Evolutionary conservation across 1,140 invertebrate genomes (phyloP).

Genomic region (Cotesia typhae): DNA sequence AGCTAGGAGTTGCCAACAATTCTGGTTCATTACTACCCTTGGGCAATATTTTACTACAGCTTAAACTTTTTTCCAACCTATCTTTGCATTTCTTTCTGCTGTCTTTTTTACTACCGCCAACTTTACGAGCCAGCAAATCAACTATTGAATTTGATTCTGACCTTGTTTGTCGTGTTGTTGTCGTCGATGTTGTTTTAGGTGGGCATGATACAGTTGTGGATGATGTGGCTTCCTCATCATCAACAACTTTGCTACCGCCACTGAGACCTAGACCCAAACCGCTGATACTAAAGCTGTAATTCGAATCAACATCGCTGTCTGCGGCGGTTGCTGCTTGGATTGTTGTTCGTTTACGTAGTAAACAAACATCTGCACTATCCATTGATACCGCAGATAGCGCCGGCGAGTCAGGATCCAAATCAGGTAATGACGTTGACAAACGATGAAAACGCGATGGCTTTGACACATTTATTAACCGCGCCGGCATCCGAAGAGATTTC

Average conservation of each 20-base stretch:
- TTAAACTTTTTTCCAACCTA: slow-evolving; percentile 44
- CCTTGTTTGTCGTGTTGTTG: slow-evolving; percentile 40
- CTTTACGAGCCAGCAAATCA: slow-evolving; percentile 73
- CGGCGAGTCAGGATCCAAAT: slow-evolving; percentile 76
- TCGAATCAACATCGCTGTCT: slow-evolving; percentile 75
- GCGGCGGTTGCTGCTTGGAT: slow-evolving; percentile 49
- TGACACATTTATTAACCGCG: slow-evolving; percentile 79
- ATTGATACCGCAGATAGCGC: slow-evolving; percentile 68
- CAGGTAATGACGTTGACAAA: slow-evolving; percentile 77
- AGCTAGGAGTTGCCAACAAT: slow-evolving; percentile 69
- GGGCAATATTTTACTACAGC: slow-evolving; percentile 43
- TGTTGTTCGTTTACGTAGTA: slow-evolving; percentile 45
- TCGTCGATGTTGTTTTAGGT: slow-evolving; percentile 53
- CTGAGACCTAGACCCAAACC: slow-evolving; percentile 49
- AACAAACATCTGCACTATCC: slow-evolving; percentile 61
- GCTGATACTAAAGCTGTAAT: slow-evolving; percentile 69
- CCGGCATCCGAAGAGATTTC: slow-evolving; percentile 79
- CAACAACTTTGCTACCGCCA: slow-evolving; percentile 67
- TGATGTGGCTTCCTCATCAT: slow-evolving; percentile 73
- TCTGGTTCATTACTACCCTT: slow-evolving; percentile 65
- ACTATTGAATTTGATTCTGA: slow-evolving; percentile 70
- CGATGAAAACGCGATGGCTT: slow-evolving; percentile 68
- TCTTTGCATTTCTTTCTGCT: slow-evolving; percentile 67
- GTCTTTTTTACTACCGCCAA: slow-evolving; percentile 68
- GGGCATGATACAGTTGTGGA: slow-evolving; percentile 68